Percentiles rank a stretch among this genome's conserved stretches.
Evolutionary conservation across 2,888 invertebrate genomes (phyloP).

Genomic region (Dynastes maya): DNA sequence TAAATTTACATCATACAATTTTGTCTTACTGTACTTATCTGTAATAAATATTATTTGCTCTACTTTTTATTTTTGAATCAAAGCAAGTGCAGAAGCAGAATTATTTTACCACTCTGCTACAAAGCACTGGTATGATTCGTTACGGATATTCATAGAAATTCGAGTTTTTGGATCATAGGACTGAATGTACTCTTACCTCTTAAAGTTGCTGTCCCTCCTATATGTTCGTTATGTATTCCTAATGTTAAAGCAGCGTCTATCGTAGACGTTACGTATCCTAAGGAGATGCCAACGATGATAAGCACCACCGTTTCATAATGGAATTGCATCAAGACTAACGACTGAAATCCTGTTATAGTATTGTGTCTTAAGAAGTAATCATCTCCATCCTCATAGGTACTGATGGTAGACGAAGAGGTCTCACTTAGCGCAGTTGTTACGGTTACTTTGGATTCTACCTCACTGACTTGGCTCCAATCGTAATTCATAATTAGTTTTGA

Average conservation of each 20-base stretch:
- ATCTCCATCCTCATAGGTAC: constrained; percentile 15
- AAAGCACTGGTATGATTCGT: too few relatives aligned
- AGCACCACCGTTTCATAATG: constrained; percentile 30
- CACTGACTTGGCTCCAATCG: neutral
- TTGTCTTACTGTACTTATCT: too few relatives aligned
- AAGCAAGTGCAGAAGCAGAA: too few relatives aligned
- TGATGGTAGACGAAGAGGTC: neutral
- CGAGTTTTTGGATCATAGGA: neutral
- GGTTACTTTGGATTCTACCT: neutral
- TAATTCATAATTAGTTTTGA: neutral
- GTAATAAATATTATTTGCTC: too few relatives aligned
- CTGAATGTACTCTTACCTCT: neutral
- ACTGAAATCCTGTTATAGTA: constrained; percentile 31
- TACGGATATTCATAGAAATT: neutral
- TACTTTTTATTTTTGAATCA: too few relatives aligned
- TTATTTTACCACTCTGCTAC: too few relatives aligned
- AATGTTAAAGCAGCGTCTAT: constrained; percentile 42
- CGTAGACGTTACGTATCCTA: constrained; percentile 45
- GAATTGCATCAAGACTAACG: constrained; percentile 45
- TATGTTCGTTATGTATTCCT: neutral
- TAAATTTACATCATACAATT: too few relatives aligned
- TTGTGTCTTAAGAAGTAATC: constrained; percentile 38
- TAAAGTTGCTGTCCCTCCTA: neutral
- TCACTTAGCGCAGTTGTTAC: neutral
- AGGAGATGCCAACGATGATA: constrained; percentile 43